phyloP scores from a whole-genome alignment of 2,888 invertebrate species.

The Megalurothrips usitatus region DNA sequence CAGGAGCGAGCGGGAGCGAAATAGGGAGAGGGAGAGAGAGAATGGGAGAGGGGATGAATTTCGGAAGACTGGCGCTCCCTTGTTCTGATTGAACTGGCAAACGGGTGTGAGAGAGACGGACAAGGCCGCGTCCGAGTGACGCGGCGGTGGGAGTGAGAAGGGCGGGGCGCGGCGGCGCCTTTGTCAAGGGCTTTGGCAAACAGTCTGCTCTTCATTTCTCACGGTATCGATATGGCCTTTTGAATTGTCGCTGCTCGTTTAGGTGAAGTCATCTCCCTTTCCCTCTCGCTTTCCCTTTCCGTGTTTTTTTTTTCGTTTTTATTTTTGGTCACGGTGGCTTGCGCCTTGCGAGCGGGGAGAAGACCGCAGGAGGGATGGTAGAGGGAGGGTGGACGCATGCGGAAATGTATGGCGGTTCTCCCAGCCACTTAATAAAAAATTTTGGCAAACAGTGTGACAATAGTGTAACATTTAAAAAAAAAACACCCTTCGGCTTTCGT shows the following conservation, averaged over 20 bases:
- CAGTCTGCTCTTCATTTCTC: not conserved
- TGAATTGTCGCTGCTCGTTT: slow-evolving; percentile 5
- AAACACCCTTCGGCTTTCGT: no score
- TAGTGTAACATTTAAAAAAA: no score
- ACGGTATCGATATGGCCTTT: not conserved
- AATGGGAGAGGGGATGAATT: not conserved
- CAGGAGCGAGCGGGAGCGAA: no score
- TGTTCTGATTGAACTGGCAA: not conserved
- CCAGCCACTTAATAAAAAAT: no score
- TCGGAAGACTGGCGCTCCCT: not conserved
- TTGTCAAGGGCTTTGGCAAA: slow-evolving; percentile 5
- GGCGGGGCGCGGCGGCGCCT: not conserved
- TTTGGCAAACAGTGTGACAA: no score
- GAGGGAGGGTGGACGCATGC: not conserved
- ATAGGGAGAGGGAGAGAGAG: no score
- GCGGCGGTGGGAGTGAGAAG: not conserved
- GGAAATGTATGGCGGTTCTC: not conserved
- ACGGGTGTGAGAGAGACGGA: not conserved
- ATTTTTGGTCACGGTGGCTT: not conserved
- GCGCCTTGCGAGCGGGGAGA: not conserved
- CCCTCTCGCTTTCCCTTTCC: not conserved
- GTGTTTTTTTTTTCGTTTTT: not conserved
- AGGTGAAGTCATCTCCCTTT: not conserved
- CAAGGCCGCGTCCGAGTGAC: not conserved
- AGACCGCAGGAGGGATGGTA: not conserved